These are phyloP conservation scores for Drosophila fulvimacula DNA, from an alignment of 2,888 invertebrate genomes.

Conservation along the genomic window DNA sequence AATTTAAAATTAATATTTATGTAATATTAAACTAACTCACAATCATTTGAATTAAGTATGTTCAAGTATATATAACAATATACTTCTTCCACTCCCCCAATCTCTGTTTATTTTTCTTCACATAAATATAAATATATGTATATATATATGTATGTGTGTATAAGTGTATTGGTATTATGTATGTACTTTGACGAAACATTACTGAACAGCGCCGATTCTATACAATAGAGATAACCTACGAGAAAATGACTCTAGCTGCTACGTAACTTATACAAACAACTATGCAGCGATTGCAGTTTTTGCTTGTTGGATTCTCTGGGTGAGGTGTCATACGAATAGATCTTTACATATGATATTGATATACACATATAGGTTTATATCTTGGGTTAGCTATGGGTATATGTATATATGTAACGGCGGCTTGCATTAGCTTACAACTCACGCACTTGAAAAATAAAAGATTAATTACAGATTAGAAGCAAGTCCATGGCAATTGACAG, in stretches of 20 bases:
- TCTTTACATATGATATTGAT: constrained; percentile 46
- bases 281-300: constrained; percentile 23
- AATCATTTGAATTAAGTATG: constrained; percentile 80
- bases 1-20: constrained; percentile 78
- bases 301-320: constrained; percentile 8
- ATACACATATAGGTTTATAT: constrained; percentile 35
- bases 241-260: constrained; percentile 65
- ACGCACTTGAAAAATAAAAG: constrained; percentile 58
- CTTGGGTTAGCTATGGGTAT: constrained; percentile 21
- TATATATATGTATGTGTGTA: constrained; percentile 30
- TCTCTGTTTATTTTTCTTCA: constrained; percentile 19
- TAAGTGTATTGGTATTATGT: constrained; percentile 19
- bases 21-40: constrained; percentile 78
- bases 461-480: constrained; percentile 67
- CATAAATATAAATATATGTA: constrained; percentile 41
- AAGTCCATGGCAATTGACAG: constrained; percentile 51
- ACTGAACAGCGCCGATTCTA: constrained; percentile 37
- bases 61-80: constrained; percentile 51
- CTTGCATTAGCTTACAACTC: constrained; percentile 62
- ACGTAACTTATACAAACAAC: constrained; percentile 57
- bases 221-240: constrained; percentile 58
- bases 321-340: constrained; percentile 49
- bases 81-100: constrained; percentile 35
- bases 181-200: constrained; percentile 36
- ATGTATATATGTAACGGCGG: constrained; percentile 48